Base-by-base conservation (phyloP, 2,888 invertebrate species). In the Cheilosia impressa region DNA sequence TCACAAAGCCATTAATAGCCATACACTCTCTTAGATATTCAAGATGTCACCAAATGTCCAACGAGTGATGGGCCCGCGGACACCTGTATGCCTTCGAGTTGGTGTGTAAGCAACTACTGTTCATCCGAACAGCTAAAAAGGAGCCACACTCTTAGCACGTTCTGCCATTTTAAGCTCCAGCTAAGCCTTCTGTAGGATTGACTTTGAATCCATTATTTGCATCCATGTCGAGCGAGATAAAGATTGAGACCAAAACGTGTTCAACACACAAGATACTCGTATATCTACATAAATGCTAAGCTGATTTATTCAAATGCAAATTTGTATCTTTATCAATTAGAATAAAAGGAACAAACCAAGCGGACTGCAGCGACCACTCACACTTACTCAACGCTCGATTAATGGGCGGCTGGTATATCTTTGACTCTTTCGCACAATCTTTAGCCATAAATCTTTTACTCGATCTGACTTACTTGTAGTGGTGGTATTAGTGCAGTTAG, bases 241-340 rank as follows among this genome's bases (percentile, higher is more conserved):
- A 31, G 38, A 73, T 53, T 45, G 22, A 72, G 43, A 62, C 53
- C 62, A 43, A 50, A 71, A 71, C 71, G 58, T 50, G 71, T 60
- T 50, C 38, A 22, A 55, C 41, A 34, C 4, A 62, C 34, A 43
- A 47, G 17, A 31, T 9, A 31, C 31, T 31, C 31, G 3, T 4
- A 52, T 10, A 38, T 13, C 3, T 13, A 13, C 34, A 3, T 38
- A 15, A 24, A 43, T 73, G 55, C 55, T 45, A 53, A 55, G 34
- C 63, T 65, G 63, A 73, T 63, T 73, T 63, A 65, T 73, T 73
- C 73, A 73, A 63, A 73, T 73, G 73, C 41, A 75, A 65, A 62
- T 66, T 57, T 75, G 17, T 65, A 50, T 65, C 50, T 75, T 66
- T 41, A 75, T 75, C 65, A 66, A 66, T 75, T 66, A 55, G 13